These are phyloP conservation scores for Ashinkailepas kermadecensis DNA, from an alignment of 2,888 invertebrate species.

Conservation along the genomic window DNA sequence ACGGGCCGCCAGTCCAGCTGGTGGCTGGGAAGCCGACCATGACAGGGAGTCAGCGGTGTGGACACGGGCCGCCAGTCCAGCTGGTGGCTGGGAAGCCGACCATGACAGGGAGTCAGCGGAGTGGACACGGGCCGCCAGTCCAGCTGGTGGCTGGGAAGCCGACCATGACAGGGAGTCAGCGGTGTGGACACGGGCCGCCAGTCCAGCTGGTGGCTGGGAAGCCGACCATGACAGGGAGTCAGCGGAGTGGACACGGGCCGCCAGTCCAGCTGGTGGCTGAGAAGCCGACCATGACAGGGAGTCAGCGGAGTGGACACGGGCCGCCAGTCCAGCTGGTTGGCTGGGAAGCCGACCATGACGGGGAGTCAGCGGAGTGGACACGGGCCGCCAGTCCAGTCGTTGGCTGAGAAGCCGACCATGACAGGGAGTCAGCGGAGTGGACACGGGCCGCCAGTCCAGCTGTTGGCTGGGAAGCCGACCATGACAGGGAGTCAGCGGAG, in stretches of 20 bases:
- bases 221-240: too few species aligned
- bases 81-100: constrained; percentile 24
- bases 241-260: neutral
- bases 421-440: too few species aligned
- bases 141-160: too few species aligned
- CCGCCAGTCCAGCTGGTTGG: too few species aligned
- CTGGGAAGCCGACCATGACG: too few species aligned
- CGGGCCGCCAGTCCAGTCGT: neutral
- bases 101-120: neutral
- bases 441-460: neutral
- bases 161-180: too few species aligned
- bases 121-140: too few species aligned
- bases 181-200: neutral
- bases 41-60: too few species aligned
- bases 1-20: neutral
- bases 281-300: constrained; percentile 20
- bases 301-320: too few species aligned
- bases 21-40: neutral
- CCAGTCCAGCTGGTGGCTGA: constrained; percentile 19
- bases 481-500: neutral
- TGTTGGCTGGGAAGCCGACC: constrained; percentile 23
- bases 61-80: neutral
- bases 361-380: neutral
- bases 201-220: neutral
- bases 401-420: too few species aligned